Conservation (phyloP, 2,797 vertebrate genomes). For the Coreius guichenoti region DNA sequence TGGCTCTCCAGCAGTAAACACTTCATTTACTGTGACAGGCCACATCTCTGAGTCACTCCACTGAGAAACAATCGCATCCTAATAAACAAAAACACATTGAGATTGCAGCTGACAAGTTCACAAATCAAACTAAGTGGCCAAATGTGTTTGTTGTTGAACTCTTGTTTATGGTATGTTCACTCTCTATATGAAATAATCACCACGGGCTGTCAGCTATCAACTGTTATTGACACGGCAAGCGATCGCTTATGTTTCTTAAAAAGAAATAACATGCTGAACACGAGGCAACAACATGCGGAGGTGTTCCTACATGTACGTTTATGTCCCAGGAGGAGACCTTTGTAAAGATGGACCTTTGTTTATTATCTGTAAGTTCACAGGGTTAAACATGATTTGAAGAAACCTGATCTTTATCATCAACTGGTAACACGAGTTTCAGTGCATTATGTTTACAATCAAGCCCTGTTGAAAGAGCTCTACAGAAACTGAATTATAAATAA, state of each 20-base stretch:
- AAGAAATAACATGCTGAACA: background rate
- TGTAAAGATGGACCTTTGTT: background rate
- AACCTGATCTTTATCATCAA: background rate
- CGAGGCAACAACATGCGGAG: background rate
- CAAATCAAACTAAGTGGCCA: slow-evolving; percentile 17
- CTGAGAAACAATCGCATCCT: slow-evolving; percentile 61
- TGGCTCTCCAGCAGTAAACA: slow-evolving; percentile 41
- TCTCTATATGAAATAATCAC: background rate
- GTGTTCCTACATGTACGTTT: background rate
- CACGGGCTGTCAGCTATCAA: background rate
- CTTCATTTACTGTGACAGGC: slow-evolving; percentile 53
- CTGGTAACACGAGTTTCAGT: background rate
- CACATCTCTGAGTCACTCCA: slow-evolving; percentile 52
- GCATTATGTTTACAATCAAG: background rate
- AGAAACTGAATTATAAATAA: too few relatives aligned
- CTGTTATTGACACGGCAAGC: background rate
- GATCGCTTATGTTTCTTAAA: background rate
- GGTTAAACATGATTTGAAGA: background rate
- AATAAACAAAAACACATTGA: slow-evolving; percentile 56
- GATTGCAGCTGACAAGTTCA: background rate
- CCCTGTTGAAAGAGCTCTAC: background rate
- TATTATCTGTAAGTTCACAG: background rate
- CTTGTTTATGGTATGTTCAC: background rate
- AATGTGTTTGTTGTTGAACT: slow-evolving; percentile 24
- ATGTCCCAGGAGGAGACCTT: background rate